These are phyloP conservation scores for Ceratosolen solmsi DNA, from an alignment of 1,140 invertebrate genomes.

Conservation along the genomic window DNA sequence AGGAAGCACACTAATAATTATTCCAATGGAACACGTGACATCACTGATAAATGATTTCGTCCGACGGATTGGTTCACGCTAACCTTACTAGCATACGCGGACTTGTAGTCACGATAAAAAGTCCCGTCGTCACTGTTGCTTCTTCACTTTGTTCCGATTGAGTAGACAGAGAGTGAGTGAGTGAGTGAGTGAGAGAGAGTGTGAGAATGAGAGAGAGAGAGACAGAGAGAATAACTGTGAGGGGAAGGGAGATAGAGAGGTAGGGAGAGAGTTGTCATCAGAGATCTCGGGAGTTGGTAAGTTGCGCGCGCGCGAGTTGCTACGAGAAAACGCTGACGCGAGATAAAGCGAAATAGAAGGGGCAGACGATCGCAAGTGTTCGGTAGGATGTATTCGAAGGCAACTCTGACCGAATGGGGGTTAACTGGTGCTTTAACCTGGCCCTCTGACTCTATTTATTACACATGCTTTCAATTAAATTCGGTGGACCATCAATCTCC, in stretches of 20 bases:
- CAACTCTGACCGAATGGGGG: constrained; percentile 47
- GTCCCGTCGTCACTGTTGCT: background rate
- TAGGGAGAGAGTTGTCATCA: constrained; percentile 18
- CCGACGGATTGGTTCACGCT: constrained; percentile 8
- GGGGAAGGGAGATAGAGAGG: background rate
- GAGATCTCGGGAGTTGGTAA: background rate
- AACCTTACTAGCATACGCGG: background rate
- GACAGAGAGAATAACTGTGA: background rate
- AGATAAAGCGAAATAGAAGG: constrained; percentile 21
- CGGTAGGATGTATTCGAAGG: constrained; percentile 6
- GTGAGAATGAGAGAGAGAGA: background rate
- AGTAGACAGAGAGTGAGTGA: background rate
- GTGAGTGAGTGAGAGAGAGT: background rate
- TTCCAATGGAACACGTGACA: constrained; percentile 42
- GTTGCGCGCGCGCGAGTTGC: background rate
- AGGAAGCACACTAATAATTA: constrained; percentile 29
- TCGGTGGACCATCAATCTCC: background rate
- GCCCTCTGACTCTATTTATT: constrained; percentile 53
- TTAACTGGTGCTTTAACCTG: constrained; percentile 64
- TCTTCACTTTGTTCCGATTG: constrained; percentile 20
- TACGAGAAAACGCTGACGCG: background rate
- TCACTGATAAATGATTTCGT: constrained; percentile 28
- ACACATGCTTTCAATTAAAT: constrained; percentile 56
- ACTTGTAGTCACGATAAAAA: constrained; percentile 22
- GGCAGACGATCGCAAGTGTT: background rate